Evolutionary conservation across 2,797 vertebrate genomes (phyloP).

Genomic region (Rhinophrynus dorsalis): DNA sequence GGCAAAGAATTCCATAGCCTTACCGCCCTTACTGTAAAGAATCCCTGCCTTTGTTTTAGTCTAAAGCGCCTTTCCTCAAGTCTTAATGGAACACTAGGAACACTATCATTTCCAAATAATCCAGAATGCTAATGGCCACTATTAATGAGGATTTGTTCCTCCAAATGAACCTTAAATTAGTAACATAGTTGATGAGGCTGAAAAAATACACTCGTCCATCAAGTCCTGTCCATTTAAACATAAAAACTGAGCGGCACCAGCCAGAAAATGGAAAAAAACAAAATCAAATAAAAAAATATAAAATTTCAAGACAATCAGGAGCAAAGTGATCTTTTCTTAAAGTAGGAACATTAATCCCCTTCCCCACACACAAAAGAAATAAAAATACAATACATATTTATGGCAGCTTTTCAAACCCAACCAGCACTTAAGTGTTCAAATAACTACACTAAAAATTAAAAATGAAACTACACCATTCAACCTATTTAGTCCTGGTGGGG

Average conservation of each 20-base stretch:
- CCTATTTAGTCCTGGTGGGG: conserved; percentile 14
- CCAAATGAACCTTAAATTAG: no score
- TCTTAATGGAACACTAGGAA: no score
- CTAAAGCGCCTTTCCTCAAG: no score
- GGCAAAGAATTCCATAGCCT: no score
- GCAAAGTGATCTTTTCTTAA: conserved; percentile 46
- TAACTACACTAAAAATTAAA: conserved; percentile 72
- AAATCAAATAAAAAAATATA: conserved; percentile 30
- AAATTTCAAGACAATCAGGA: conserved; percentile 49
- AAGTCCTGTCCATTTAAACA: no score
- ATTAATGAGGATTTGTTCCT: no score
- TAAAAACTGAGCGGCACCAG: conserved; percentile 43
- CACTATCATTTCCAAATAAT: no score
- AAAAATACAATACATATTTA: conserved; percentile 68
- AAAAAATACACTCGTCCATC: no score
- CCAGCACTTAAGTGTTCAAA: conserved; percentile 73
- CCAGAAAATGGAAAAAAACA: conserved; percentile 26
- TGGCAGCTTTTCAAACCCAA: conserved; percentile 70
- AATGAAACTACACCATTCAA: conserved; percentile 52
- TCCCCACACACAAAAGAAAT: conserved; percentile 31
- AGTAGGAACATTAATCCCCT: conserved; percentile 28
- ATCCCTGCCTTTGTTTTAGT: no score
- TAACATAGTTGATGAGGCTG: no score
- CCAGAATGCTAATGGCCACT: no score
- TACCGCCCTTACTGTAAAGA: no score